These are phyloP conservation scores for Platanista minor DNA, from an alignment of 2,113 vertebrate genomes.

Conservation along the genomic window DNA sequence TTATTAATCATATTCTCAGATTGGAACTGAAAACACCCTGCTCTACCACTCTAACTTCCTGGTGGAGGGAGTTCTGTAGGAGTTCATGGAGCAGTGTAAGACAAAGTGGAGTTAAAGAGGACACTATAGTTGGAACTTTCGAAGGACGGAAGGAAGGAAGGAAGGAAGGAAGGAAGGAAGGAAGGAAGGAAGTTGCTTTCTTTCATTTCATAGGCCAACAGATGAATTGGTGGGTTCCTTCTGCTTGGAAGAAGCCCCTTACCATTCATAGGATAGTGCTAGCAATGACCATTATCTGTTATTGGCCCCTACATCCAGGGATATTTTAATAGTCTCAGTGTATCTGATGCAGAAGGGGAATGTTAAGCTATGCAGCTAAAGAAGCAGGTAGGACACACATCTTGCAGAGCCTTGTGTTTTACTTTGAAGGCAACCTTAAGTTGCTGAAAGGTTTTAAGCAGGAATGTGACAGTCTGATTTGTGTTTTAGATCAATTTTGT, in stretches of 20 bases:
- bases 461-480: neutral
- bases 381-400: neutral
- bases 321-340: neutral
- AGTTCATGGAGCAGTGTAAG: neutral
- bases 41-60: neutral
- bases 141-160: too few species aligned
- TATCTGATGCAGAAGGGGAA: neutral
- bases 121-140: neutral
- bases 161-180: too few species aligned
- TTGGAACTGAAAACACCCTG: neutral
- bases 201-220: neutral
- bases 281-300: neutral
- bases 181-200: neutral
- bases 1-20: neutral
- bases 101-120: neutral
- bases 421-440: neutral
- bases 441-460: neutral
- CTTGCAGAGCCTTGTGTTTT: neutral
- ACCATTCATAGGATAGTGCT: neutral
- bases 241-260: neutral
- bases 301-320: neutral
- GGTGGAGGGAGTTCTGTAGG: neutral
- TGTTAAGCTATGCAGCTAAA: neutral
- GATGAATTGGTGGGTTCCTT: neutral
- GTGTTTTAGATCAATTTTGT: constrained; percentile 26